Evolutionary conservation across 2,888 invertebrate genomes (phyloP).

Genomic region (Acrobasis repandana): DNA sequence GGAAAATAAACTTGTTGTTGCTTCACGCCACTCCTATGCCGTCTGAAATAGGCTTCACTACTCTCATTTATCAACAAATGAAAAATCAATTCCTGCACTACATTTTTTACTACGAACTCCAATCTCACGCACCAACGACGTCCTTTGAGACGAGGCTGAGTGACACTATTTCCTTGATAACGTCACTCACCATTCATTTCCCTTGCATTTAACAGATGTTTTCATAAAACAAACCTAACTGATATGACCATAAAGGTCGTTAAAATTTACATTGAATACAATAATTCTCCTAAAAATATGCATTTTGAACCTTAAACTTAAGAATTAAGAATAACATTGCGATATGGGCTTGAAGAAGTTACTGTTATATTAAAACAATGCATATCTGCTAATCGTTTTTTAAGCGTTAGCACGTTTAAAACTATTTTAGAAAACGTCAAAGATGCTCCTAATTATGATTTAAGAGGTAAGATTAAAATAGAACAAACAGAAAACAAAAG

Average conservation of each 20-base stretch:
- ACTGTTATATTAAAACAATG: constrained; percentile 10
- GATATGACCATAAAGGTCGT: neutral
- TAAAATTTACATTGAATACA: no score
- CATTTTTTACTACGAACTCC: neutral
- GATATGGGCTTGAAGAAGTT: neutral
- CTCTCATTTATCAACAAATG: neutral
- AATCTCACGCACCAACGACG: constrained; percentile 15
- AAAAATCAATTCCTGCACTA: constrained; percentile 9
- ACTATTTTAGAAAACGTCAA: constrained; percentile 1
- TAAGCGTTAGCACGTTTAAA: constrained; percentile 8
- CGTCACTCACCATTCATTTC: constrained; percentile 4
- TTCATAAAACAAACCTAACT: neutral
- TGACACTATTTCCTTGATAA: constrained; percentile 4
- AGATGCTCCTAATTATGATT: neutral
- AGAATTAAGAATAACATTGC: neutral
- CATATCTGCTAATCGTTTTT: constrained; percentile 12
- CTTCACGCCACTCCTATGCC: no score
- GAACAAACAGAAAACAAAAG: neutral
- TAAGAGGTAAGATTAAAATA: neutral
- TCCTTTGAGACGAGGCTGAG: constrained; percentile 11
- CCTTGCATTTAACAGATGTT: neutral
- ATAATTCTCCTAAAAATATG: no score
- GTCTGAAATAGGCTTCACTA: no score
- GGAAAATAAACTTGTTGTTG: no score
- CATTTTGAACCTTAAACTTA: neutral